A percentile compares a stretch with the other conserved stretches of the same genome.
Conservation (phyloP, 2,113 vertebrate species). For the Ovibos moschatus region DNA sequence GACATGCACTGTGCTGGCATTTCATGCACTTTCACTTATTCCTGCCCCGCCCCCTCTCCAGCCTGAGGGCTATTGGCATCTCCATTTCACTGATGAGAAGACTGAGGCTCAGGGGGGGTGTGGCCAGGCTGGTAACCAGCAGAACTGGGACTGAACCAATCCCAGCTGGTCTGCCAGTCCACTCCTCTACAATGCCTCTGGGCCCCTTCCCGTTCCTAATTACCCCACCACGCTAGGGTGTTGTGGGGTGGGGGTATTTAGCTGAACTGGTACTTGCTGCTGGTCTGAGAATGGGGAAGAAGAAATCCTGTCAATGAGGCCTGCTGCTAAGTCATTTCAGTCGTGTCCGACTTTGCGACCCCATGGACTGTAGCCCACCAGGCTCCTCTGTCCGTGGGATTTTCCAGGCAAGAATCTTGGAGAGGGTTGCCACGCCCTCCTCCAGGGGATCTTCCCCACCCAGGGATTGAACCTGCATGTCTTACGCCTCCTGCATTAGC, state of each 20-base stretch:
- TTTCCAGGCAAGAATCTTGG: neutral
- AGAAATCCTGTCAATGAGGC: neutral
- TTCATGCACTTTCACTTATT: neutral
- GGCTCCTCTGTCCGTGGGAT: neutral
- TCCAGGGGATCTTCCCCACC: neutral
- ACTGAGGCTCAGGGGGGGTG: neutral
- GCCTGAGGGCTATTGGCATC: neutral
- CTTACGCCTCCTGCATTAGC: neutral
- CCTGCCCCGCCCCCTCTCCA: neutral
- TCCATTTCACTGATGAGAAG: neutral
- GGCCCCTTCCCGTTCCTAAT: neutral
- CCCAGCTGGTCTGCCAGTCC: neutral
- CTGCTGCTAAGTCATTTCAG: neutral
- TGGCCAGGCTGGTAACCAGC: neutral
- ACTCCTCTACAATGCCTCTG: rapidly evolving
- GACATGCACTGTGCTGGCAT: neutral
- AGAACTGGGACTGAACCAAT: neutral
- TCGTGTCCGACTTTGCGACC: neutral
- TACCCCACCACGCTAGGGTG: neutral
- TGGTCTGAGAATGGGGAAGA: neutral
- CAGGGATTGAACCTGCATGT: neutral
- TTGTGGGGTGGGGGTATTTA: neutral
- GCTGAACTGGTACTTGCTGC: neutral
- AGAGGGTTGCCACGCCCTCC: neutral
- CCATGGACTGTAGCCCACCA: neutral